Base-by-base conservation (phyloP, 2,113 vertebrate genomes). In the Xiphophorus maculatus region DNA sequence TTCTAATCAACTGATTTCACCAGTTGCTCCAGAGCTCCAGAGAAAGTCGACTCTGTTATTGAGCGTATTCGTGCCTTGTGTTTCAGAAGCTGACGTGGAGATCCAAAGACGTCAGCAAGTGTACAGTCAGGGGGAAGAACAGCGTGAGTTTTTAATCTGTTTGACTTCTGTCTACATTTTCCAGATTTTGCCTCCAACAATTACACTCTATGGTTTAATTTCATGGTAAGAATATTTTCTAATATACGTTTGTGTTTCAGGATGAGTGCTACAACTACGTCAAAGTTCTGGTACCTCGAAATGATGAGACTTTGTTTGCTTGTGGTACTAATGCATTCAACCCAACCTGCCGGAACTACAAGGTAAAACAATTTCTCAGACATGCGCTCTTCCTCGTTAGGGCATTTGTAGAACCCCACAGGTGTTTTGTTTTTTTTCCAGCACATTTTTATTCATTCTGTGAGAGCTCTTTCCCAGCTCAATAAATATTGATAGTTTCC, bases 221-320 rank as follows among this genome's bases (percentile, higher is more conserved):
- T n/a, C 13, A 70, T 27, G 28, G 11, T 2, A 15, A 14, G 19
- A 4, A 62, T 44, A 10, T 19, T 72, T 25, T 58, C 8, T 58
- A 25, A 25, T 58, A 25, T 54, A 25, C 1, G 51, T 58, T 40
- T 81, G 25, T 69, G 33, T 72, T 89, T 73, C 84, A 98, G 97
- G 96, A 96, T 0, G 96, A 96, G 71, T 97, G 97, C 67, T 96
- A 97, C 92, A 98, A 98, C 89, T 97, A 97, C 81, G 95, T 98
- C 73, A 96, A 96, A 17, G 97, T 98, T 3, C 89, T 98, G 42
- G 95, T 97, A 5, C 94, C 94, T 17, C 94, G 94, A 51, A 94
- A 96, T 5, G 92, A 96, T 25, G 94, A 93, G 82, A 96, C 93
- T 0, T 93, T 98, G 33, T 94, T 98, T 2, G 94, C 94, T 25